Base-by-base conservation (phyloP, 2,888 invertebrate genomes). In the Bombyx huttoni region DNA sequence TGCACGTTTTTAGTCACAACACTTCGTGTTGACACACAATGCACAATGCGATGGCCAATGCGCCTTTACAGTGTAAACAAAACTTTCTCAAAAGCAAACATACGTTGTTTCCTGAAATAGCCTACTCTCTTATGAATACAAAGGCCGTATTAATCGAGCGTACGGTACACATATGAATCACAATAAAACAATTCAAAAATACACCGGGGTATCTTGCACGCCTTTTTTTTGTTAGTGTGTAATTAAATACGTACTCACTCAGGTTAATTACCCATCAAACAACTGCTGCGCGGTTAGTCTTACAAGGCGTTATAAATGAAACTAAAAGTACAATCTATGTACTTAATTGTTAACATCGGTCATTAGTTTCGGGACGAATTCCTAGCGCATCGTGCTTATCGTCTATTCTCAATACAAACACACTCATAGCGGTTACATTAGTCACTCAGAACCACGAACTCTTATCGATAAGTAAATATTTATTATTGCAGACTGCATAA, bases 351-450 rank as follows among this genome's bases (percentile, higher is more conserved):
- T 62, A 62, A 58, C 69, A 67, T 65, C 63, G 66, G 67, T 68
- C 72, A 73, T 76, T 74, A 78, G 65, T 64, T 63, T 63, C 61
- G 65, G 62, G 67, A 70, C 69, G 65, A 75, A 80, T 81, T 81
- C 75, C 74, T 71, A 63, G 68, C 64, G 64, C 73, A 74, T 74
- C 74, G 66, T 63, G 64, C 70, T 81, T 79, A 76, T 80, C 75
- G 68, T 71, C 67, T 67, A 70, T 73, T 66, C 68, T 65, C 69
- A 69, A 69, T 72, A 74, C 67, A 75, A 73, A 75, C 70, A 78
- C 65, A 80, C 24, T 24, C 77, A 81, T 80, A 79, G 64, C 73
- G 67, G 58, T 49, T 63, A 61, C 73, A 75, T 82, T 81, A 81
- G 79, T 83, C 82, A 81, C 67, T 65, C 65, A 73, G 67, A 65